phyloP scores from a whole-genome alignment of 1,140 invertebrate genomes.

The Uloborus diversus region DNA sequence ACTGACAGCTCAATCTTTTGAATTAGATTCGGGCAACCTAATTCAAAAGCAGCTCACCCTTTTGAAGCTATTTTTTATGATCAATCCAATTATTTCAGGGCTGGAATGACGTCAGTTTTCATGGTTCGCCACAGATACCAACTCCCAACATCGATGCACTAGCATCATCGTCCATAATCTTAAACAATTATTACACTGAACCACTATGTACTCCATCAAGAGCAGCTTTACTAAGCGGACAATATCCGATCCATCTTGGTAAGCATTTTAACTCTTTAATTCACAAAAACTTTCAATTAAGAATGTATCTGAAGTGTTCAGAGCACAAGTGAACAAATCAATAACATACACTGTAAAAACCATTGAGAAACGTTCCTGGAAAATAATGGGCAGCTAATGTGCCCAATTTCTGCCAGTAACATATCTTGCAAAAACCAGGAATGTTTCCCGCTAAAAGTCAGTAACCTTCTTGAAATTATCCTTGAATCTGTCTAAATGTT shows the following conservation, averaged over 20 bases:
- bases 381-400: too few relatives aligned
- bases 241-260: slow-evolving; percentile 84
- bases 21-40: too few relatives aligned
- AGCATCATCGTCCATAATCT: slow-evolving; percentile 78
- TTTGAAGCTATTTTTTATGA: not conserved
- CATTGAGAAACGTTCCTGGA: too few relatives aligned
- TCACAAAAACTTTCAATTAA: not conserved
- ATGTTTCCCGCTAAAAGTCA: too few relatives aligned
- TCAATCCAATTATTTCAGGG: slow-evolving; percentile 70
- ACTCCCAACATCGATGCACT: slow-evolving; percentile 87
- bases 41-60: not conserved
- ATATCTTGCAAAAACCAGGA: too few relatives aligned
- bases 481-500: too few relatives aligned
- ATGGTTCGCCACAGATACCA: slow-evolving; percentile 82
- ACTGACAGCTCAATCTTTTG: too few relatives aligned
- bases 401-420: too few relatives aligned
- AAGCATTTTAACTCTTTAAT: slow-evolving; percentile 55
- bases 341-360: not conserved
- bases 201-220: slow-evolving; percentile 81
- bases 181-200: slow-evolving; percentile 82
- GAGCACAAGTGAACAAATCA: not conserved
- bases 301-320: not conserved
- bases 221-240: slow-evolving; percentile 84
- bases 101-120: slow-evolving; percentile 89
- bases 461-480: too few relatives aligned